A percentile compares a stretch with the other conserved stretches of the same genome.
These are phyloP conservation scores for Dermochelys coriacea DNA, from an alignment of 2,797 vertebrate species.

Conservation along the genomic window DNA sequence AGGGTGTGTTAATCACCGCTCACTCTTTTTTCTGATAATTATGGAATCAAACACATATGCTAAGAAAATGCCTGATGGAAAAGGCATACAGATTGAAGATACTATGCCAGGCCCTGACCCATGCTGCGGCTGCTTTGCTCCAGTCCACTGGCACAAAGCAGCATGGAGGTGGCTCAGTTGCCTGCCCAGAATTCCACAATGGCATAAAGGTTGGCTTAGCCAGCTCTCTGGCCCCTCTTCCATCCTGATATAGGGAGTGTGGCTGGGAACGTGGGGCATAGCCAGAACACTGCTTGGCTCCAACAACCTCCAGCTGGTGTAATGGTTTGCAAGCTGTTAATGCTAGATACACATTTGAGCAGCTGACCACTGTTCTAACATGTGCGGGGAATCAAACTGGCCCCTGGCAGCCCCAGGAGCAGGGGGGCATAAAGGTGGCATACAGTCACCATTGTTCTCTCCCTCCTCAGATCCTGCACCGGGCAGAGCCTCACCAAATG, in stretches of 20 bases:
- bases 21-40: constrained; percentile 34
- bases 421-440: not conserved
- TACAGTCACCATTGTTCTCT: not conserved
- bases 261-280: not conserved
- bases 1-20: not conserved
- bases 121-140: not conserved
- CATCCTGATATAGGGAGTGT: not conserved
- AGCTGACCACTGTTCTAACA: not conserved
- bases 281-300: not conserved
- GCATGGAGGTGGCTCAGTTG: not conserved
- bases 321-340: not conserved
- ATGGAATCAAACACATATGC: not conserved
- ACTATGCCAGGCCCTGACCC: not conserved
- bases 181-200: not conserved
- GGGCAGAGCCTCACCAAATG: not conserved
- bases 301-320: not conserved
- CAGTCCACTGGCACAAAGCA: not conserved
- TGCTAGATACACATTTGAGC: not conserved
- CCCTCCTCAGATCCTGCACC: not conserved
- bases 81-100: not conserved
- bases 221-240: not conserved
- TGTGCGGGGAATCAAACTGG: not conserved
- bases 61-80: not conserved
- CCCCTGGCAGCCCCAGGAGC: not conserved
- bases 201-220: constrained; percentile 8